phyloP scores from a whole-genome alignment of 2,797 vertebrate species.

The Sebastes matsubarae region DNA sequence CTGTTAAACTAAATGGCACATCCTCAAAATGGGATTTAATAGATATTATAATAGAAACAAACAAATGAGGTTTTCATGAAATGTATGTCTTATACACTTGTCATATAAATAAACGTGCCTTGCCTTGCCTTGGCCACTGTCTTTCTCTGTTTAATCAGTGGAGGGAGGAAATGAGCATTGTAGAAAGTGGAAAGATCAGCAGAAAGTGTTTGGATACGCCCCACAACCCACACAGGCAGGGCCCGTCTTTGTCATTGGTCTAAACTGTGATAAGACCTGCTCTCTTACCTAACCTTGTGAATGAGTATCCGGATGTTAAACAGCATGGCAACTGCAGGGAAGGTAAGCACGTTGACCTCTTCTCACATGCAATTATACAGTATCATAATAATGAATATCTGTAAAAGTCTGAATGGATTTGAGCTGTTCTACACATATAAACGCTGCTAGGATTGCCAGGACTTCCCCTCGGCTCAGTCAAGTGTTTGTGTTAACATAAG shows the following conservation, averaged over 20 bases:
- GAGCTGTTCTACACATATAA: background rate
- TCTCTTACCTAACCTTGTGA: background rate
- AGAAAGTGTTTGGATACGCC: background rate
- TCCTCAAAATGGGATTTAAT: background rate
- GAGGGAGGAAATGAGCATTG: background rate
- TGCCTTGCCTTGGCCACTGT: too few relatives aligned
- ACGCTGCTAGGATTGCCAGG: too few relatives aligned
- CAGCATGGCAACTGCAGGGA: slow-evolving; percentile 43
- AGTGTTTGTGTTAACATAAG: background rate
- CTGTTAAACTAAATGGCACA: background rate
- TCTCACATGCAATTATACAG: background rate
- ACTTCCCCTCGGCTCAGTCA: background rate
- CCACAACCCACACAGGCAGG: background rate
- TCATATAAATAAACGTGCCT: too few relatives aligned
- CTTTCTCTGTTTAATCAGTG: background rate
- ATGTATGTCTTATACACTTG: too few relatives aligned
- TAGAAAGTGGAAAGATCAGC: background rate
- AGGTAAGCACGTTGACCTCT: slow-evolving; percentile 27
- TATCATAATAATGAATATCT: background rate
- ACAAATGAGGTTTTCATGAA: background rate
- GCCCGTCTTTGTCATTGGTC: slow-evolving; percentile 7
- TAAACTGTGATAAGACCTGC: background rate
- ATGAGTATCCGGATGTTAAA: background rate
- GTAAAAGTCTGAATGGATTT: background rate
- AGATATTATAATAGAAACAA: background rate